phyloP scores from a whole-genome alignment of 2,888 invertebrate genomes.

The Dryadula phaetusa region DNA sequence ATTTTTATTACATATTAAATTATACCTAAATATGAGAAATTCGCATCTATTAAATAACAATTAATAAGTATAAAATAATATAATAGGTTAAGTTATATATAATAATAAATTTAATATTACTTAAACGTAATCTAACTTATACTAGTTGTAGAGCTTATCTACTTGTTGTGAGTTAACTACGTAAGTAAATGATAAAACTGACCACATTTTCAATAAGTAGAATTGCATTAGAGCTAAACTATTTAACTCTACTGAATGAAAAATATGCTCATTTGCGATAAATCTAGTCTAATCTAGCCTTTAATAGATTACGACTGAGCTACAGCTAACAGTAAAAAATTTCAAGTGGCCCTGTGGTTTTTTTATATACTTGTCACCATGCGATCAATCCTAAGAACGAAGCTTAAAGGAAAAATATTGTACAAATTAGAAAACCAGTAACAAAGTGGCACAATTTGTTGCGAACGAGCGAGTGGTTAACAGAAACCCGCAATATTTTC shows the following conservation, averaged over 20 bases:
- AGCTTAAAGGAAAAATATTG: constrained; percentile 29
- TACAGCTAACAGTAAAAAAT: background rate
- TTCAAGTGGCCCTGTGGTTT: constrained; percentile 4
- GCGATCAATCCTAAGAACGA: background rate
- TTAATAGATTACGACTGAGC: constrained; percentile 7
- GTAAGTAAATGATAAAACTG: background rate
- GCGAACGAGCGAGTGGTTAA: constrained; percentile 56
- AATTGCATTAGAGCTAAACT: constrained; percentile 5
- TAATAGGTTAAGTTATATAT: no score
- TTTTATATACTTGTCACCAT: background rate
- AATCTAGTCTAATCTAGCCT: background rate
- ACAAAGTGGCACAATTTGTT: constrained; percentile 55
- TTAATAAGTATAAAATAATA: no score
- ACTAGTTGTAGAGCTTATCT: no score
- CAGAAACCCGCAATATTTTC: constrained; percentile 62
- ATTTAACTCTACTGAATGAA: constrained; percentile 7
- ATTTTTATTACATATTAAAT: no score
- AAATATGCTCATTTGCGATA: background rate
- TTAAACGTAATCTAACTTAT: no score
- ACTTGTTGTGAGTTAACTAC: background rate
- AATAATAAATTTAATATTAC: no score
- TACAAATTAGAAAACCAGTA: constrained; percentile 48
- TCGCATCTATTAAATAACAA: no score
- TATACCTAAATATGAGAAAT: no score
- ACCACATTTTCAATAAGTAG: background rate